Base-by-base conservation (phyloP, 2,113 vertebrate genomes). In the Ciconia maguari region DNA sequence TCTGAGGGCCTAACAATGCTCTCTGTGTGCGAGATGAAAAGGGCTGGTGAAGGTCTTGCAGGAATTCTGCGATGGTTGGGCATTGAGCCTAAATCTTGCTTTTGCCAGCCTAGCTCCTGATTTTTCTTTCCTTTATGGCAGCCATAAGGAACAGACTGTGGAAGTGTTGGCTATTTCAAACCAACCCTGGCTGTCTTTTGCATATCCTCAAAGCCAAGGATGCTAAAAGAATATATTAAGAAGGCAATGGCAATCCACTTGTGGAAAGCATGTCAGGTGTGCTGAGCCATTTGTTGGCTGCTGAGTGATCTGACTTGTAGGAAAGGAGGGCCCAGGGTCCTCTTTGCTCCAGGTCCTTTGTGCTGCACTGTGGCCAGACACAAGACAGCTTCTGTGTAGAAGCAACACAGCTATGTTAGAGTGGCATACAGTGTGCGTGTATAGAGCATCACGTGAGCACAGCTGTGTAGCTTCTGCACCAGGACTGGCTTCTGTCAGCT, bases 361-460 rank as follows among this genome's bases (percentile, higher is more conserved):
- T 68, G 30, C 34, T 78, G 34, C 29, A 3, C 34, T 65, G 17
- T 70, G 51, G 18, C 57, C 27, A 77, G 29, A 51, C 8, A 11
- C 13, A 48, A 55, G 29, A 12, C 21, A 82, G 21, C 57, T 84
- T 78, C 74, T 75, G 48, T 24, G 30, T 51, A 30, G 34, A 42
- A 74, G 41, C 20, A 20, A 1, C 34, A 34, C 10, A 27, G 8
- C 32, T 60, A 13, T 20, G 20, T 82, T 38, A 62, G 22, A 55
- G 64, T 17, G 34, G 13, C 6, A 2, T 18, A 20, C 4, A 29
- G 17, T 0, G 1, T 65, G 18, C 2, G 0, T 32, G 14, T 57
- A 4, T 16, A 20, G 62, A 72, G 49, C 21, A 52, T 12, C 21
- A 11, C 1, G 0, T 42, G 15, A 93, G 10, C 21, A 11, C 16